Conservation (phyloP, 2,797 vertebrate species). For the Loris lydekkerianus region DNA sequence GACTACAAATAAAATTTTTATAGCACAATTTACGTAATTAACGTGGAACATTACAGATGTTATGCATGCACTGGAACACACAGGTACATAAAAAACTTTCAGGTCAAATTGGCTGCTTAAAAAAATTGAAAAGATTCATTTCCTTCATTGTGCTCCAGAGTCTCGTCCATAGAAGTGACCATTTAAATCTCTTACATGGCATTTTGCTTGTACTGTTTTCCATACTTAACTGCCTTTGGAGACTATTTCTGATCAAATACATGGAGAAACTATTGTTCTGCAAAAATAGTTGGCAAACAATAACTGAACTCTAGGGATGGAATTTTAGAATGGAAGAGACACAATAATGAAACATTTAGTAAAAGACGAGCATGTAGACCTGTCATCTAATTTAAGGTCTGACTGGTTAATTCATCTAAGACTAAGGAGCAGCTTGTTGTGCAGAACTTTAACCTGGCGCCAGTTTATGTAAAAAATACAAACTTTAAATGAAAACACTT, state of each 20-base stretch:
- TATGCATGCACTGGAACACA: background rate
- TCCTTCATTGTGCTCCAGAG: background rate
- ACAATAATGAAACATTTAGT: background rate
- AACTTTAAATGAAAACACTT: background rate
- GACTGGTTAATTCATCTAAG: background rate
- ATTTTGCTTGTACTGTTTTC: background rate
- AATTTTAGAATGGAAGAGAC: background rate
- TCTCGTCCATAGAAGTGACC: background rate
- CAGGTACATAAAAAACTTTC: background rate
- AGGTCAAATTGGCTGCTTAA: background rate
- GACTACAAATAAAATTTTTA: background rate
- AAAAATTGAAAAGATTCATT: background rate
- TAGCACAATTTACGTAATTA: background rate
- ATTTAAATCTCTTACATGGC: constrained; percentile 17
- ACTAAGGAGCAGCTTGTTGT: background rate
- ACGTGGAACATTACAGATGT: background rate
- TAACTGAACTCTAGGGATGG: background rate
- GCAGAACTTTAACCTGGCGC: background rate
- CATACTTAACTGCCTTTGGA: constrained; percentile 29
- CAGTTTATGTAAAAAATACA: background rate
- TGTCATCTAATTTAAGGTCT: background rate
- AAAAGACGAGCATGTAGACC: background rate
- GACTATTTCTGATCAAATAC: constrained; percentile 28
- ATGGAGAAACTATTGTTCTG: background rate
- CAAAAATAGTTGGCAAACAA: background rate